These are phyloP conservation scores for Anolis carolinensis DNA, from an alignment of 2,113 vertebrate species.

Conservation along the genomic window DNA sequence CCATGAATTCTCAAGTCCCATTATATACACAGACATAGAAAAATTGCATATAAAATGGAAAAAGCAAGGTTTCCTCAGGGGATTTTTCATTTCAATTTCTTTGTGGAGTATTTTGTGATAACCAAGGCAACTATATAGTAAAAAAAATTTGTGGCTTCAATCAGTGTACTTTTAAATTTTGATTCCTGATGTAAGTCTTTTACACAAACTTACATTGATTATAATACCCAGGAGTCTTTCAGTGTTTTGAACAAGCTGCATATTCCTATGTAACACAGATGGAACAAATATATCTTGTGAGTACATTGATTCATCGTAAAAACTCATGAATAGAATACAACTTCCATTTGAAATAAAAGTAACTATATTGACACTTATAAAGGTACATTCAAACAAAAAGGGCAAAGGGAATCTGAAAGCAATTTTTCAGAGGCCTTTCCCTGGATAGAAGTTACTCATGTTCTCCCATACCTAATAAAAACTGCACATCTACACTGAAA, in stretches of 20 bases:
- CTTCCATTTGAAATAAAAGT: constrained; percentile 20
- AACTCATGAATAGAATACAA: constrained; percentile 1
- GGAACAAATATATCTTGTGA: neutral
- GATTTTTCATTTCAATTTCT: too few relatives aligned
- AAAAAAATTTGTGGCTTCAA: neutral
- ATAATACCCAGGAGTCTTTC: neutral
- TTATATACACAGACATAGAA: too few relatives aligned
- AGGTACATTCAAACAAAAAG: constrained; percentile 4
- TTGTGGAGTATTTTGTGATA: too few relatives aligned
- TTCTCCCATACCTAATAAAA: constrained; percentile 26
- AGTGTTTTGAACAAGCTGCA: neutral
- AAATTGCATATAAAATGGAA: too few relatives aligned
- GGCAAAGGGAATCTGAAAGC: neutral
- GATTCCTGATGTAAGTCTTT: neutral
- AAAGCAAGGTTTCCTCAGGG: too few relatives aligned
- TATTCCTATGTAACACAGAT: neutral
- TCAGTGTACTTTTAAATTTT: neutral
- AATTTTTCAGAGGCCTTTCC: constrained; percentile 32
- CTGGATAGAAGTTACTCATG: constrained; percentile 5
- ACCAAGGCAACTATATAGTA: too few relatives aligned
- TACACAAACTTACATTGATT: neutral
- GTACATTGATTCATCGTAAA: constrained; percentile 6
- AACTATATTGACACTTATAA: constrained; percentile 36
- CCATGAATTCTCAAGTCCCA: too few relatives aligned
- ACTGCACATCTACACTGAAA: constrained; percentile 44